Evolutionary conservation across 2,888 invertebrate species (phyloP), one percentile per base, ranked within the genome.

Genomic region (Cyrtodaria siliqua): DNA sequence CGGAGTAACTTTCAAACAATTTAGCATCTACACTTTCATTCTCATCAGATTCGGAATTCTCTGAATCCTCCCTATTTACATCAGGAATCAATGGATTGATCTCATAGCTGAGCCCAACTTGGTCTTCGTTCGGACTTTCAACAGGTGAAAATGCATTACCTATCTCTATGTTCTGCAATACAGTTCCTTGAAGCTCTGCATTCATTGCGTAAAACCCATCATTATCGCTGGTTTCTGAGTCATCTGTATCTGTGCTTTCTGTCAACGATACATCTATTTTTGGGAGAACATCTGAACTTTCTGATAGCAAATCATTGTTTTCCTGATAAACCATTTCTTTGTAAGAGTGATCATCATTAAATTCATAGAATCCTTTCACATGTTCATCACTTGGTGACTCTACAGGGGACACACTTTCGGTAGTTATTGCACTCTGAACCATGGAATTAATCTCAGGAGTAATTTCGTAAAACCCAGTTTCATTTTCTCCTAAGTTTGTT

Each of bases 131-230:
- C 2, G 80, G 76, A 59, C 76, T 80, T 47, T 70, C 80, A n/a
- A 73, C 52, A n/a, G 80, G 80, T 12, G 80, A 80, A 27, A 73
- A 80, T 16, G 73, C 71, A 61, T 76, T 69, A 1, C 80, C 80
- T 24, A 69, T 69, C 23, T 55, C 69, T 38, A 79, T 79, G 52
- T 79, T 79, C 53, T 79, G 79, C 24, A 79, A 60, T 9, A 79
- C 64, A 12, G 69, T 72, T 16, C 79, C 79, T 53, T 78, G 66
- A 20, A 79, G 55, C 55, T 76, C 70, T 38, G 70, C 73, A 67
- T 73, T 60, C 52, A 79, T 44, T 40, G 62, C 64, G 64, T 68
- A 64, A 27, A 68, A 63, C 26, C 71, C 71, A 20, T 59, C 59
- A n/a, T 55, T 56, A 2, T 29, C 55, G 33, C 67, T 67, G 2